phyloP scores from a whole-genome alignment of 2,888 invertebrate genomes.

The Hypsopygia costalis region DNA sequence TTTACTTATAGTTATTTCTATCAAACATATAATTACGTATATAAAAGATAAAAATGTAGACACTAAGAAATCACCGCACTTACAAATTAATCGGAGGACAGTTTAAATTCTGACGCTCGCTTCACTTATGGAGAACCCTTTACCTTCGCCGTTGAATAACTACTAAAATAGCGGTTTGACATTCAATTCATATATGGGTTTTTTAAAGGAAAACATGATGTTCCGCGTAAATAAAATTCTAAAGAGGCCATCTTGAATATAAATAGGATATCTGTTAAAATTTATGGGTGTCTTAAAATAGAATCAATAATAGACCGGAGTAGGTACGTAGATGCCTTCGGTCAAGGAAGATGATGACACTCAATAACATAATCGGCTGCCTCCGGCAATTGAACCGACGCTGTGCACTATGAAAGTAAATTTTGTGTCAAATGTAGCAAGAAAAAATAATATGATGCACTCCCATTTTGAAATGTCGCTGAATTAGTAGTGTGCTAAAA shows the following conservation, averaged over 20 bases:
- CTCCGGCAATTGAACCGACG: slow-evolving; percentile 48
- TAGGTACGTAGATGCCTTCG: neutral
- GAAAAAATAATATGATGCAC: neutral
- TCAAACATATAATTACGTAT: too few relatives aligned
- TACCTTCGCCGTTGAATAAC: neutral
- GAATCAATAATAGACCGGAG: too few relatives aligned
- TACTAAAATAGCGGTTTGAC: neutral
- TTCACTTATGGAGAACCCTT: too few relatives aligned
- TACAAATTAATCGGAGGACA: too few relatives aligned
- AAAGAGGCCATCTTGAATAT: neutral
- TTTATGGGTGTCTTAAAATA: too few relatives aligned
- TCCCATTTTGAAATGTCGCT: neutral
- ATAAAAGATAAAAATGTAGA: too few relatives aligned
- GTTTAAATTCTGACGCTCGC: too few relatives aligned
- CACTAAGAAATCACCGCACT: too few relatives aligned
- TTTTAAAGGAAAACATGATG: slow-evolving; percentile 1
- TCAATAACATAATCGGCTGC: slow-evolving; percentile 41
- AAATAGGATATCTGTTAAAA: neutral
- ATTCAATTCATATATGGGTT: neutral
- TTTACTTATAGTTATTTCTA: too few relatives aligned
- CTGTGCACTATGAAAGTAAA: neutral
- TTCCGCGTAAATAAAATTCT: slow-evolving; percentile 1
- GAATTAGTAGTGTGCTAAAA: too few relatives aligned
- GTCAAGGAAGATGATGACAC: slow-evolving; percentile 40
- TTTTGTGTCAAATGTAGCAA: neutral